These are phyloP conservation scores for human DNA, from an alignment of 2,113 vertebrate genomes.

Conservation along the genomic window GRCh38 chr3:179429001-179429500, in stretches of 20 bases:
- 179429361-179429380: neutral
- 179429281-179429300: neutral
- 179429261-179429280: neutral
- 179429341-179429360: neutral
- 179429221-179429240: neutral
- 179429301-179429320: neutral
- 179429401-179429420: neutral
- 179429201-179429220: neutral
- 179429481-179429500: neutral
- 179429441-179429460: neutral
- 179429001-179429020: neutral
- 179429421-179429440: neutral
- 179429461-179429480: neutral
- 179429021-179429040: neutral
- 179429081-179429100: neutral
- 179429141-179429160: neutral
- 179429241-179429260: neutral
- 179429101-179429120: neutral
- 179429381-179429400: neutral
- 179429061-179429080: too few relatives aligned
- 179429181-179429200: neutral
- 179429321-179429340: neutral
- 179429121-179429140: neutral
- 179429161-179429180: neutral
- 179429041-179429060: neutral